Percentiles rank a stretch among this genome's conserved stretches.
phyloP scores from a whole-genome alignment of 2,113 vertebrate genomes.

The Hydrolagus affinis region DNA sequence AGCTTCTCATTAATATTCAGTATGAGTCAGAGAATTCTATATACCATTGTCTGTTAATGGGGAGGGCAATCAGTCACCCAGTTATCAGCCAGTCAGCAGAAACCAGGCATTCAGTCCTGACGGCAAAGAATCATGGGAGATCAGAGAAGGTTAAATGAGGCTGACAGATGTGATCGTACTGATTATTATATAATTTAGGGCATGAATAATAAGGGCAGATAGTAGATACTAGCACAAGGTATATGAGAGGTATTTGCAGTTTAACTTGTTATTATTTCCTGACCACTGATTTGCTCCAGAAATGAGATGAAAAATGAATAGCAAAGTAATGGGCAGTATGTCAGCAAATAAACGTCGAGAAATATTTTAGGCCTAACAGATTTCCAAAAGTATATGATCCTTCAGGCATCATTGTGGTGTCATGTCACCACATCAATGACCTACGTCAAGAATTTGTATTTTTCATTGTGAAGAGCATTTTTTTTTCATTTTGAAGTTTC shows the following conservation, averaged over 20 bases:
- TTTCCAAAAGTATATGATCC: neutral
- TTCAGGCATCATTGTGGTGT: neutral
- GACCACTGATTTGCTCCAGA: conserved; percentile 39
- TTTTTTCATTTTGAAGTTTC: neutral
- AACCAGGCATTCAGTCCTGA: conserved; percentile 59
- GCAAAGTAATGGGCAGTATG: neutral
- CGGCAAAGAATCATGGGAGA: conserved; percentile 58
- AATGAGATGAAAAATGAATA: neutral
- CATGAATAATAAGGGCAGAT: conserved; percentile 56
- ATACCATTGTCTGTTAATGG: conserved; percentile 96
- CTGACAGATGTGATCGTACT: conserved; percentile 55
- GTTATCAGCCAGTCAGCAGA: conserved; percentile 88
- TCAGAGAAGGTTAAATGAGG: conserved; percentile 62
- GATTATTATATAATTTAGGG: conserved; percentile 60
- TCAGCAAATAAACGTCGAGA: neutral
- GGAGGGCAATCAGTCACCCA: conserved; percentile 97
- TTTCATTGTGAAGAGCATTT: neutral
- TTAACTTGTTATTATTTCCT: conserved; percentile 41
- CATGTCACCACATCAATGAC: neutral
- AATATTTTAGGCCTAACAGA: neutral
- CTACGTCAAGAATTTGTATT: neutral
- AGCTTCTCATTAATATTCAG: conserved; percentile 99
- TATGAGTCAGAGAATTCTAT: conserved; percentile 77
- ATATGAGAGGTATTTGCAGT: conserved; percentile 51
- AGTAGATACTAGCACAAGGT: conserved; percentile 48